These are phyloP conservation scores for Phaenicophaeus curvirostris DNA, from an alignment of 2,797 vertebrate genomes.

Conservation along the genomic window DNA sequence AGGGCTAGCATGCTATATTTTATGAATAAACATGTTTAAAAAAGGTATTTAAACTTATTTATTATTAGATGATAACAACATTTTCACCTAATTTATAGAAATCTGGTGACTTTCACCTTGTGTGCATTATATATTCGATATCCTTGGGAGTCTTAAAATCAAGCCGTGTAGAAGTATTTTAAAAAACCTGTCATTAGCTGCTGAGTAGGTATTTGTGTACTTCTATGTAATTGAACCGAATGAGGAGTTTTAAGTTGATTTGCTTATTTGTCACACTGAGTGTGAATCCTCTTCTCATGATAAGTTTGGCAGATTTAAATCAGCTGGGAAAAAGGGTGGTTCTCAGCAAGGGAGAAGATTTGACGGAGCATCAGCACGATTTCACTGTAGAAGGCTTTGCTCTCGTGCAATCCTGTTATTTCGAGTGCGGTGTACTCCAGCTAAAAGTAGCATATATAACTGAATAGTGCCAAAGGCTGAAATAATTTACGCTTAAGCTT, in stretches of 20 bases:
- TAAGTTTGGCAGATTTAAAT: neutral
- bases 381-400: neutral
- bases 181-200: neutral
- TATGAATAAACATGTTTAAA: neutral
- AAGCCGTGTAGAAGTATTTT: neutral
- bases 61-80: neutral
- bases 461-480: slow-evolving; percentile 53
- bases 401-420: neutral
- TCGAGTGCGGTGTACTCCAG: slow-evolving; percentile 8
- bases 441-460: slow-evolving; percentile 44
- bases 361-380: neutral
- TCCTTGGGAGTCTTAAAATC: neutral
- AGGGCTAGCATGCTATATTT: neutral
- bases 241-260: slow-evolving; percentile 19
- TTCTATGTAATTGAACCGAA: neutral
- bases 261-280: slow-evolving; percentile 1
- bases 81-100: neutral
- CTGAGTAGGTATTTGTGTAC: neutral
- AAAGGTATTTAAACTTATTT: neutral
- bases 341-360: neutral
- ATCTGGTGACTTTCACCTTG: neutral
- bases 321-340: neutral
- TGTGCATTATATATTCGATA: neutral
- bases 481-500: slow-evolving; percentile 44
- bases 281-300: slow-evolving; percentile 11